These are phyloP conservation scores for Patagioenas fasciata DNA, from an alignment of 2,113 vertebrate genomes.

Conservation along the genomic window DNA sequence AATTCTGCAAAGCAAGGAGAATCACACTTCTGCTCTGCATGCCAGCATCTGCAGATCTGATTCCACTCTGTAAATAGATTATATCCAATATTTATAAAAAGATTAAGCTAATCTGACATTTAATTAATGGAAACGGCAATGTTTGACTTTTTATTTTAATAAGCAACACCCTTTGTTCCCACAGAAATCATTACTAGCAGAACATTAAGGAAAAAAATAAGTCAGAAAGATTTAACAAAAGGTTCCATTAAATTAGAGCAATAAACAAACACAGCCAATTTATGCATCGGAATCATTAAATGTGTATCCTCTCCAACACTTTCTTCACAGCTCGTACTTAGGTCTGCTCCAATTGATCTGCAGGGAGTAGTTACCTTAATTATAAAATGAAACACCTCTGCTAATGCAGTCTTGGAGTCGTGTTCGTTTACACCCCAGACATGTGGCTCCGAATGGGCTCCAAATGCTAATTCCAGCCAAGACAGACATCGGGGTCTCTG, in stretches of 20 bases:
- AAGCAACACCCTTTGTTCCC: constrained; percentile 46
- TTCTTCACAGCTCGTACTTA: constrained; percentile 46
- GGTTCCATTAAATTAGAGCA: constrained; percentile 73
- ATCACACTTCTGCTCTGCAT: background rate
- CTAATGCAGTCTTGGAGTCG: constrained; percentile 52
- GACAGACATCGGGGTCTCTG: background rate
- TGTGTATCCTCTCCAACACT: constrained; percentile 6
- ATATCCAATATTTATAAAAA: constrained; percentile 68
- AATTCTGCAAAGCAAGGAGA: background rate
- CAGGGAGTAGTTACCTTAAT: constrained; percentile 72
- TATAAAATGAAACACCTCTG: constrained; percentile 76
- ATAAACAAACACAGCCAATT: constrained; percentile 74
- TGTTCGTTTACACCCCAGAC: constrained; percentile 59
- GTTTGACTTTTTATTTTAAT: constrained; percentile 65
- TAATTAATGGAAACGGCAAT: constrained; percentile 59
- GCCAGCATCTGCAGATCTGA: background rate
- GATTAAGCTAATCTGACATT: constrained; percentile 68
- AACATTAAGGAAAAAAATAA: background rate
- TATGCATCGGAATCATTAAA: constrained; percentile 67
- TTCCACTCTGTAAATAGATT: constrained; percentile 43
- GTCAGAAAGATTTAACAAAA: constrained; percentile 64
- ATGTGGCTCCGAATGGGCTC: constrained; percentile 51
- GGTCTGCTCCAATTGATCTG: constrained; percentile 63
- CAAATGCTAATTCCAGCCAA: constrained; percentile 51
- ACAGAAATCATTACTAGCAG: constrained; percentile 46